Evolutionary conservation across 2,113 vertebrate genomes (phyloP).

Genomic region (Sinocyclocheilus anshuiensis): DNA sequence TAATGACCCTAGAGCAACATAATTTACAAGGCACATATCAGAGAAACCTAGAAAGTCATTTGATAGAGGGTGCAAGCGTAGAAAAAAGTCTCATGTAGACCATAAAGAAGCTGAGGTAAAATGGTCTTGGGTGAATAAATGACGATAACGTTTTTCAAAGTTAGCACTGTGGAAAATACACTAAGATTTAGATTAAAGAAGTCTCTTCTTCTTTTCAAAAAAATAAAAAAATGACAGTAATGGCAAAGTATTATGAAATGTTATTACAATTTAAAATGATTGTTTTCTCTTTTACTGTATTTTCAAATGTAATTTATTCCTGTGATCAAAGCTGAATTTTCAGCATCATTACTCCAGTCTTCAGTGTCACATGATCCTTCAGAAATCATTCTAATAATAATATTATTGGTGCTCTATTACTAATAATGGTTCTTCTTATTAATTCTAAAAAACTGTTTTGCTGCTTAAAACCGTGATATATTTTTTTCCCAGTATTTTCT

Average conservation of each 20-base stretch:
- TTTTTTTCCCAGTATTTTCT: background rate
- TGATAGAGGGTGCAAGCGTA: background rate
- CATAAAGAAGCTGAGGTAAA: background rate
- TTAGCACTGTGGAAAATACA: background rate
- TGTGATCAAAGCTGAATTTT: too few species aligned
- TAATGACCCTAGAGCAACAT: background rate
- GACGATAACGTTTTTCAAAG: too few species aligned
- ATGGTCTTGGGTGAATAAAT: background rate
- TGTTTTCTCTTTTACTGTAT: too few species aligned
- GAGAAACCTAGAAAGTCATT: background rate
- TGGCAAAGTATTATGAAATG: too few species aligned
- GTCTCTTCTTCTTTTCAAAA: too few species aligned
- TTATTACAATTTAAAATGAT: too few species aligned
- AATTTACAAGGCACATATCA: slow-evolving; percentile 21
- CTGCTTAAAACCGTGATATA: background rate
- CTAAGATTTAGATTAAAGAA: too few species aligned
- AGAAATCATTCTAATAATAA: background rate
- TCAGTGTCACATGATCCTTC: background rate
- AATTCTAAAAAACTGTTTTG: background rate
- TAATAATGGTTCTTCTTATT: background rate
- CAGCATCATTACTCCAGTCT: too few species aligned
- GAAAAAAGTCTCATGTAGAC: background rate
- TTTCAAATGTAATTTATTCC: too few species aligned
- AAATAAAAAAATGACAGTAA: too few species aligned
- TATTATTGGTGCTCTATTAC: background rate